Base-by-base conservation (phyloP, 2,113 vertebrate species). In the Zeus faber region DNA sequence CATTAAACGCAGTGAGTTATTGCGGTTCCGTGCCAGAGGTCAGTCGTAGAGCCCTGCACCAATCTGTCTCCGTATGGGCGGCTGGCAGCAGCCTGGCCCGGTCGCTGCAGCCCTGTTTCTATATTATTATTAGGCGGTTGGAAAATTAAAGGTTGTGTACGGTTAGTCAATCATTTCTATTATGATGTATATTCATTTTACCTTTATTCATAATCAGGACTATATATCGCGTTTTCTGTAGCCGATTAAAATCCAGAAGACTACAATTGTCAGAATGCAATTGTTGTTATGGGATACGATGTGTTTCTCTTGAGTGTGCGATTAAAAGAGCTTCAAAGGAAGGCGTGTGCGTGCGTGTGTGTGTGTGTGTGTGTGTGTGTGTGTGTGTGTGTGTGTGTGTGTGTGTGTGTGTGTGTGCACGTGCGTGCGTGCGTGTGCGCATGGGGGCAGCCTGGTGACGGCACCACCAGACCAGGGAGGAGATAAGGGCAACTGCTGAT, bases 1-100 rank as follows among this genome's bases (percentile, higher is more conserved):
- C 88, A 91, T 93, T 92, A 90, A 89, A 86, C 81, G 33, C 59
- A 63, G 68, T 91, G 89, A 93, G 84, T 92, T 91, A 90, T 86
- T 84, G 73, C 87, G 86, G 72, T 76, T 84, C 78, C 45, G 71
- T 87, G 84, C 85, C 90, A 86, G 88, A 92, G 91, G 91, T 93
- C 90, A 87, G 52, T 51, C 68, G 63, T 81, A 88, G 81, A 88
- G 85, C 69, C 80, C 78, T 80, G 77, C 65, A 72, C 73, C 82
- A 86, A 88, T 92, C 85, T 85, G 83, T 92, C 90, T 89, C 84
- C 2, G 6, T 20, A 35, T 22, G 16, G 10, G 47, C 7, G 14
- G 14, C 23, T 17, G 24, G 21, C 20, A 14, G 22, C 21, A 14
- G 2, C 22, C 21, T 11, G 14, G 22, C 44, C 2, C 22, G n/a